These are phyloP conservation scores for Cyclina sinensis DNA, from an alignment of 1,140 invertebrate genomes.

Conservation along the genomic window DNA sequence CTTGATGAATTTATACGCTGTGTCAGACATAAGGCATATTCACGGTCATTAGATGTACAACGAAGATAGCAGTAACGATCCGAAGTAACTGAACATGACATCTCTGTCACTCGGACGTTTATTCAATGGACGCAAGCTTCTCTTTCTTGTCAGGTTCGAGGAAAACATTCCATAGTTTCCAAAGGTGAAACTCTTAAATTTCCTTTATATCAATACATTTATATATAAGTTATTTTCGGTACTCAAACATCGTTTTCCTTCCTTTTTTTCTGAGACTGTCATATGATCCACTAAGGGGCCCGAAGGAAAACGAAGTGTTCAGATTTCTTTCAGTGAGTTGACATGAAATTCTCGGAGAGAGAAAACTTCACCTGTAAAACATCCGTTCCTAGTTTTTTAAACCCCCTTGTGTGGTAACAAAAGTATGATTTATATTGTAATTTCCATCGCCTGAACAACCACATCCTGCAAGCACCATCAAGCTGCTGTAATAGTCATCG, in stretches of 20 bases:
- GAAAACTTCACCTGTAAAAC: no score
- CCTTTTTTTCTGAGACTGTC: no score
- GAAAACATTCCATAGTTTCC: not conserved
- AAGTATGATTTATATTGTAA: slow-evolving; percentile 6
- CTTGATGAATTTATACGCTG: slow-evolving; percentile 56
- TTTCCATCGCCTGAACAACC: not conserved
- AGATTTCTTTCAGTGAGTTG: no score
- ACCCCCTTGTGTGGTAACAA: not conserved
- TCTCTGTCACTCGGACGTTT: slow-evolving; percentile 48
- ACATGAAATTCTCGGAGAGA: no score
- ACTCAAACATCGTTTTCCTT: no score
- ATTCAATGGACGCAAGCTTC: slow-evolving; percentile 4
- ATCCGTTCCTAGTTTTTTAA: no score
- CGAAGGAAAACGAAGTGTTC: no score
- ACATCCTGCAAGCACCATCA: not conserved
- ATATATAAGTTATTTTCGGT: no score
- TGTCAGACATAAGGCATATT: slow-evolving; percentile 49
- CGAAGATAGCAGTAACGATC: slow-evolving; percentile 43
- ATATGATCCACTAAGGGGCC: no score
- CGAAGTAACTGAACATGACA: slow-evolving; percentile 50
- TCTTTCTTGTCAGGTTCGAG: not conserved
- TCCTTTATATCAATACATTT: no score
- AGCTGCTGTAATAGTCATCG: slow-evolving; percentile 10
- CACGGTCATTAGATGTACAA: slow-evolving; percentile 65
- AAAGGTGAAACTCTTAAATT: not conserved